Evolutionary conservation across 2,797 vertebrate genomes (phyloP), one percentile per base, ranked within the genome.

Genomic region (Stomatorhinus walkeri): DNA sequence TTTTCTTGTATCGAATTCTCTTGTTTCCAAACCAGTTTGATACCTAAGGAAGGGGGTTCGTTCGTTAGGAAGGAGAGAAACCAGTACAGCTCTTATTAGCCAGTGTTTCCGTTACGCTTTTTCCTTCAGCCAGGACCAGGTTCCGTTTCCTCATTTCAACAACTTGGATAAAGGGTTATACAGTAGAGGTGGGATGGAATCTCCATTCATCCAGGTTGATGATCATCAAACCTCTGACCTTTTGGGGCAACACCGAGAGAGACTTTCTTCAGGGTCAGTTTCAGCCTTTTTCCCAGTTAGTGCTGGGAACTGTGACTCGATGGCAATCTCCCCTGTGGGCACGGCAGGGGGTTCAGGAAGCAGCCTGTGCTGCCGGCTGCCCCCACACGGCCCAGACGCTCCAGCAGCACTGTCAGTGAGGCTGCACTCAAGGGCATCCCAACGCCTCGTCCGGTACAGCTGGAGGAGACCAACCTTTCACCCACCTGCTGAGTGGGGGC

Each of bases 21-120:
- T 99, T 99, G 97, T 99, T 99, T 96, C 98, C 98, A 95, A 99
- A 99, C 98, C 98, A 99, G 97, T 99, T 99, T 96, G 98, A 99
- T 96, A 99, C 98, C 98, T 99, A 94, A 91, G 92, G 88, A 95
- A 87, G 72, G 22, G 28, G 9, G 64, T 28, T 36, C 6, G 1
- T 89, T 28, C 22, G 32, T 85, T 52, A 49, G 5, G 36, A 59
- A 19, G 51, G 8, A 36, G 16, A 36, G 22, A 61, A 68, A 87
- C 28, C 85, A 87, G 49, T 87, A 16, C 8, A 52, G 81, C n/a
- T 84, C n/a, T 10, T 49, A 49, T 84, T 85, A 85, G 3, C 22
- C 72, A 19, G 72, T n/a, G 14, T 40, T 76, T 24, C 28, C 14
- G 0, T 36, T 19, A 76, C 14, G 8, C 16, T 19, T 2, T 36